Conservation (phyloP, 1,140 invertebrate species). For the Copidosoma floridanum region DNA sequence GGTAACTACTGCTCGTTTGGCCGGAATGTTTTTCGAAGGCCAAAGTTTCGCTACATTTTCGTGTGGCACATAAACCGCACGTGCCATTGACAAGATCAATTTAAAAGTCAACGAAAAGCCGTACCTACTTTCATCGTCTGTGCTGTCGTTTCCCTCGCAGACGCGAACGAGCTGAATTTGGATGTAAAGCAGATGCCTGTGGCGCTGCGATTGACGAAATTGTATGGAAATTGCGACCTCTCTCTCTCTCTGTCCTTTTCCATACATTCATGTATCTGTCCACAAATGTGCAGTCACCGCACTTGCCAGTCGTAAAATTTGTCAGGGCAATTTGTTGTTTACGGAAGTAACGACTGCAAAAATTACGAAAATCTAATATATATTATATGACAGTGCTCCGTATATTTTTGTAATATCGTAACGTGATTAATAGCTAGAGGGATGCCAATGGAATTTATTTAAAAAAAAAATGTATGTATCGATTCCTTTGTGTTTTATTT, state of each 20-base stretch:
- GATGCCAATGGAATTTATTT: too few species aligned
- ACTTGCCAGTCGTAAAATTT: neutral
- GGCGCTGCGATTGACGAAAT: conserved; percentile 2
- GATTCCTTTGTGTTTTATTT: too few species aligned
- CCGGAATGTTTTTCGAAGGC: conserved; percentile 11
- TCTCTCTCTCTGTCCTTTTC: neutral
- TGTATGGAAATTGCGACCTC: conserved; percentile 14
- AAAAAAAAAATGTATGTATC: too few species aligned
- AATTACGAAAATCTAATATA: too few species aligned
- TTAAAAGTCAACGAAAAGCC: conserved; percentile 18
- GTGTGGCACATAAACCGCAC: neutral
- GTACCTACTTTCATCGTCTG: too few species aligned
- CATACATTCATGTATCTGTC: too few species aligned
- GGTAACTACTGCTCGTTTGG: neutral
- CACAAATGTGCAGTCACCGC: too few species aligned
- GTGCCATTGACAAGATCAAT: conserved; percentile 21
- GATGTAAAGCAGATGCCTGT: neutral
- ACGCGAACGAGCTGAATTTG: conserved; percentile 10
- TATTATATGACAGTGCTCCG: neutral
- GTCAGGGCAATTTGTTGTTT: conserved; percentile 7
- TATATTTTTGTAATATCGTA: too few species aligned
- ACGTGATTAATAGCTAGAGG: too few species aligned
- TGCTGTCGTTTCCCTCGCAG: too few species aligned
- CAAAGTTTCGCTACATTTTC: conserved; percentile 4
- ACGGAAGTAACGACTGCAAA: neutral